phyloP scores from a whole-genome alignment of 2,113 vertebrate species.

The Jacana jacana region DNA sequence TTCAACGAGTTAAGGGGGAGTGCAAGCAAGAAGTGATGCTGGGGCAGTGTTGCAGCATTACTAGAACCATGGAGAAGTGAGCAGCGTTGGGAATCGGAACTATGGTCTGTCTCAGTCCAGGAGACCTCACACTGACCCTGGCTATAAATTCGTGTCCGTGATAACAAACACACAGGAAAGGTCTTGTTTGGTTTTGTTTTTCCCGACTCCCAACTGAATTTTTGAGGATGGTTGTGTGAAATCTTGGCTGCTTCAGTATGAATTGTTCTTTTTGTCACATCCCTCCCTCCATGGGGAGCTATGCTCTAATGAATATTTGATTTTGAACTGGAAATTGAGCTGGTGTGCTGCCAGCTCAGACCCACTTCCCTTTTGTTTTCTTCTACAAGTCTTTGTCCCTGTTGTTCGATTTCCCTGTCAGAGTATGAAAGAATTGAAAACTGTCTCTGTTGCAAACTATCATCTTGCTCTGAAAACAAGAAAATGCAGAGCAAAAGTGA shows the following conservation, averaged over 20 bases:
- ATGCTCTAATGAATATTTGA: not conserved
- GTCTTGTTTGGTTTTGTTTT: not conserved
- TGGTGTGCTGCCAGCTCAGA: slow-evolving; percentile 28
- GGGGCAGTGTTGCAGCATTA: not conserved
- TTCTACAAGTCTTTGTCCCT: not conserved
- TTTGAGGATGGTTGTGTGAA: not conserved
- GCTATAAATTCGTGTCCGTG: not conserved
- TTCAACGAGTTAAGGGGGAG: not conserved
- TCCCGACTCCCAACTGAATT: not conserved
- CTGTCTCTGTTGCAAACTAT: not conserved
- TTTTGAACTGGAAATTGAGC: slow-evolving; percentile 34
- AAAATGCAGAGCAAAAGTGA: not conserved
- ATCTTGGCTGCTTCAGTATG: not conserved
- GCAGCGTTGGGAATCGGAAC: not conserved
- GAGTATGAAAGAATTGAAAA: not conserved
- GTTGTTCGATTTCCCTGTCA: slow-evolving; percentile 4
- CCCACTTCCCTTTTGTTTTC: slow-evolving; percentile 15
- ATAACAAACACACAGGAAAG: not conserved
- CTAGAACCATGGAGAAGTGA: not conserved
- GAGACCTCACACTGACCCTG: not conserved
- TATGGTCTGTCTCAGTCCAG: not conserved
- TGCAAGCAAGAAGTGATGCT: not conserved
- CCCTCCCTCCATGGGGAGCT: not conserved
- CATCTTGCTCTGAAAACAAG: not conserved
- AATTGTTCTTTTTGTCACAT: not conserved